Base-by-base conservation (phyloP, 2,113 vertebrate genomes). In the Campylomormyrus tamandua region DNA sequence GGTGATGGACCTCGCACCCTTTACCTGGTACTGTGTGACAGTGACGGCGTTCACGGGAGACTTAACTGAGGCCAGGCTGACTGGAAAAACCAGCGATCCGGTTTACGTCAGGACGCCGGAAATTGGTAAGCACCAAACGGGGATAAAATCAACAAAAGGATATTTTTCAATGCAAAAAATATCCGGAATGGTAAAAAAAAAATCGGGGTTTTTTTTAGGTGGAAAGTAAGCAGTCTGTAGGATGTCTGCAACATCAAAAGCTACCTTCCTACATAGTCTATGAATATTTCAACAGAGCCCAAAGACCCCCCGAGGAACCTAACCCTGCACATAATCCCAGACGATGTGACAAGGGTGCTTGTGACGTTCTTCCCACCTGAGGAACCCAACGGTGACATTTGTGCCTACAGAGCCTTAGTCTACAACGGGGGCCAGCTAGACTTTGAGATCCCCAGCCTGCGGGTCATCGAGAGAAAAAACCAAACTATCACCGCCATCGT, bases 251-350 rank as follows among this genome's bases (percentile, higher is more conserved):
- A 8, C 83, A 24, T n/a, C 8, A 84, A 52, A 87, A 53, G 85
- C 85, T 0, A 15, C 27, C n/a, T 53, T 50, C 49, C 48, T 17
- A n/a, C 85, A 17, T 19, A 7, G n/a, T 53, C 5, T 52, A 11
- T 52, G 10, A 87, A 88, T 66, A 45, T 62, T 88, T 88, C 45
- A 94, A 91, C 91, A 99, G 98, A 96, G 70, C 98, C 98, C 74
- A 97, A 96, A 94, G 97, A 98, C 90, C 96, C 98, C 93, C 98
- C 98, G 83, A 98, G 96, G 93, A 98, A 99, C 19, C 91, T 99
- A 94, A 97, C 95, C 0, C 94, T 98, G 93, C 96, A 96, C 90
- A 95, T 97, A 92, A 96, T 98, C 91, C 97, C 97, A 21, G 96
- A 97, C 5, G 96, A 97, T 91, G 98, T 99, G 91, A 98, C 97